Percentiles rank a stretch among this genome's conserved stretches.
These are phyloP conservation scores for Montifringilla adamsi DNA, from an alignment of 2,113 vertebrate genomes.

Conservation along the genomic window DNA sequence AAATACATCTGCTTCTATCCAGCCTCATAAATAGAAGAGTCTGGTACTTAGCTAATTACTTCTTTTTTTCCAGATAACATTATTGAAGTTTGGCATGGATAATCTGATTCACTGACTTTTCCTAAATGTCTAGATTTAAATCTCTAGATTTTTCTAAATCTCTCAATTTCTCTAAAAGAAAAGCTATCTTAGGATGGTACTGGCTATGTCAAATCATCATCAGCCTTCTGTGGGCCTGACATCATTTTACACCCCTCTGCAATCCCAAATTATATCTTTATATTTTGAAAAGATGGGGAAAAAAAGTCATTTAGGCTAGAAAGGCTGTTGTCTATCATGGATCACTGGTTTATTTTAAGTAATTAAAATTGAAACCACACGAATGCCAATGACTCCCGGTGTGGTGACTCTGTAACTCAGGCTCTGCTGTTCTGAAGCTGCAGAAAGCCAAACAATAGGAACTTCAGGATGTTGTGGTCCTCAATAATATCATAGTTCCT, in stretches of 20 bases:
- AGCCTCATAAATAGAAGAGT: background rate
- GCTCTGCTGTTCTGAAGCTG: background rate
- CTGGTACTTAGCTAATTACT: background rate
- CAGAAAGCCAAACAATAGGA: background rate
- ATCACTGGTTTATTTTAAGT: background rate
- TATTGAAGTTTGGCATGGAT: background rate
- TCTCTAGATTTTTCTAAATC: background rate
- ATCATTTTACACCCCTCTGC: background rate
- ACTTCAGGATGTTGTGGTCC: background rate
- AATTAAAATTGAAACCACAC: background rate
- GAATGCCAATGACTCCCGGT: background rate
- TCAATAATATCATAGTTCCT: background rate
- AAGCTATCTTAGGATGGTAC: background rate
- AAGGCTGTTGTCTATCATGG: background rate
- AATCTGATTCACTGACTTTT: background rate
- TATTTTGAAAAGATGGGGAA: background rate
- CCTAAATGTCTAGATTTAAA: background rate
- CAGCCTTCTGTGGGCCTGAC: background rate
- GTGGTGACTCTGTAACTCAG: background rate
- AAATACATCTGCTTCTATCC: background rate
- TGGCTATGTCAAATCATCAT: background rate
- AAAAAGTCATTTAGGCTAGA: background rate
- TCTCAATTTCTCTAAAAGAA: background rate
- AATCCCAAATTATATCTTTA: background rate
- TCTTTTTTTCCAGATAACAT: background rate